These are phyloP conservation scores for Antheraea mylitta DNA, from an alignment of 1,140 invertebrate species.

Conservation along the genomic window DNA sequence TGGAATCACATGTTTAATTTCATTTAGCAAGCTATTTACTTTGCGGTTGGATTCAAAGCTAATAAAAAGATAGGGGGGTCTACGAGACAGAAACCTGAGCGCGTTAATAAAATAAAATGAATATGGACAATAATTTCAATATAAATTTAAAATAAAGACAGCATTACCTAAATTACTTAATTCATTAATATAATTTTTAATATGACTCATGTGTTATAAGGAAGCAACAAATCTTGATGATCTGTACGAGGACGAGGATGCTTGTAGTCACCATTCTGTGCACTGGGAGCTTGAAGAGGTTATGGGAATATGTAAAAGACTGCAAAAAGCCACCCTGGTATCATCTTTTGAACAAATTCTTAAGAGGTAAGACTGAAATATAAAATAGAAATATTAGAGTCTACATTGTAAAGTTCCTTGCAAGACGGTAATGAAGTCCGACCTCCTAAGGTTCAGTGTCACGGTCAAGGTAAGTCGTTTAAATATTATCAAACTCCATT, in stretches of 20 bases:
- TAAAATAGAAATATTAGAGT: neutral
- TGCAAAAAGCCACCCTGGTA: conserved; percentile 71
- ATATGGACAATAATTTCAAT: neutral
- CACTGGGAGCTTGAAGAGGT: conserved; percentile 75
- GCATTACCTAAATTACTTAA: too few relatives aligned
- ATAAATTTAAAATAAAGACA: too few relatives aligned
- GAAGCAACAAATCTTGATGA: conserved; percentile 62
- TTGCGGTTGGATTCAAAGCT: too few relatives aligned
- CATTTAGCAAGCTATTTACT: too few relatives aligned
- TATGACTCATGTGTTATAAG: conserved; percentile 18
- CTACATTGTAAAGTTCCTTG: too few relatives aligned
- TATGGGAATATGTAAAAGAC: conserved; percentile 77
- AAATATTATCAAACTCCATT: too few relatives aligned
- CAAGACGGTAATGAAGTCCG: neutral
- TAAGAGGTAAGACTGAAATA: conserved; percentile 49
- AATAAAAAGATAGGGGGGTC: too few relatives aligned
- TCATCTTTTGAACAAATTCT: conserved; percentile 71
- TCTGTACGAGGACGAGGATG: conserved; percentile 69
- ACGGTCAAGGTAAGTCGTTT: too few relatives aligned
- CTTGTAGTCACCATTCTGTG: conserved; percentile 67
- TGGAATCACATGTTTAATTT: too few relatives aligned
- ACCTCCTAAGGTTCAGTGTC: too few relatives aligned
- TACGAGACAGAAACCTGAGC: too few relatives aligned
- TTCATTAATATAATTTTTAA: neutral
- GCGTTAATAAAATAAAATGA: too few relatives aligned